Percentiles rank a stretch among this genome's conserved stretches.
Conservation (phyloP, 2,888 invertebrate species). For the Epinotia brunnichana region DNA sequence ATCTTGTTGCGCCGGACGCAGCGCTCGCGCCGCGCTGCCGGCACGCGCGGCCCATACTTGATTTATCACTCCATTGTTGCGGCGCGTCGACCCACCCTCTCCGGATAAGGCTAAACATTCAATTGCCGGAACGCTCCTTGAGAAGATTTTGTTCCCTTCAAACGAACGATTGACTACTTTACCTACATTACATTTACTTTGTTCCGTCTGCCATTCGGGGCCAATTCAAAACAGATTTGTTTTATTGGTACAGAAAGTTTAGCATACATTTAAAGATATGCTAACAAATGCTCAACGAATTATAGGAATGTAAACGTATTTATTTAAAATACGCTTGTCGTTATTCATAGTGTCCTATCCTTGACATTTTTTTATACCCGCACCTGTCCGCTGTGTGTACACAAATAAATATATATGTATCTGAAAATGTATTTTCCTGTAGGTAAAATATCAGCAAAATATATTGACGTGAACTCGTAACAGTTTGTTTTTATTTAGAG, state of each 20-base stretch:
- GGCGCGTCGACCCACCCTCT: slow-evolving; percentile 75
- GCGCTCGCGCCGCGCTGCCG: slow-evolving; percentile 57
- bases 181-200: slow-evolving; percentile 41
- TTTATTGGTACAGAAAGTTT: slow-evolving; percentile 3
- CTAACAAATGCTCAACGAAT: too few relatives aligned
- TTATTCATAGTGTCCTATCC: not conserved
- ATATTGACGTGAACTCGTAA: slow-evolving; percentile 3
- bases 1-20: slow-evolving; percentile 66
- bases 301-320: too few relatives aligned
- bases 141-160: slow-evolving; percentile 76
- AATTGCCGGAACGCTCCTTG: slow-evolving; percentile 78
- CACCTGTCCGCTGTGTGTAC: not conserved
- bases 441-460: not conserved
- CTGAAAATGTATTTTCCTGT: too few relatives aligned
- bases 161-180: slow-evolving; percentile 73
- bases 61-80: slow-evolving; percentile 83
- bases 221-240: slow-evolving; percentile 30
- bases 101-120: slow-evolving; percentile 82
- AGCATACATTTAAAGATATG: not conserved
- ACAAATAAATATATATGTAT: not conserved
- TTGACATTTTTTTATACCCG: not conserved
- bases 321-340: not conserved
- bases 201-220: slow-evolving; percentile 53
- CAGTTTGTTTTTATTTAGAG: slow-evolving; percentile 25
- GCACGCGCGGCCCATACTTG: slow-evolving; percentile 82